These are phyloP conservation scores for Molorchus minor DNA, from an alignment of 2,888 invertebrate genomes.

Conservation along the genomic window DNA sequence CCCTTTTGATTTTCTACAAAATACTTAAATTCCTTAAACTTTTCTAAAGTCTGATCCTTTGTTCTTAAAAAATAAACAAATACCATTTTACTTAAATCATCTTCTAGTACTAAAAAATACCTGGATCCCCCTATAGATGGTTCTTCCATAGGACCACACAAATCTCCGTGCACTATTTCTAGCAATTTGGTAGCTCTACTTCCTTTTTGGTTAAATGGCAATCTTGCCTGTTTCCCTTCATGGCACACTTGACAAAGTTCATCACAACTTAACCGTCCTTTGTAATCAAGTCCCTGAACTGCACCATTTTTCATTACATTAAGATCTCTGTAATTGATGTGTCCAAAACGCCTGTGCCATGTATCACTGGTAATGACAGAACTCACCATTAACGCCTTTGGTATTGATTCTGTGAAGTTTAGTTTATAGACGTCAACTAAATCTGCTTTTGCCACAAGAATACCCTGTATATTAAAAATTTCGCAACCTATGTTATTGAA, in stretches of 20 bases:
- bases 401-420: too few species aligned
- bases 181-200: background rate
- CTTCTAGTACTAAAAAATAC: background rate
- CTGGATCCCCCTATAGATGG: background rate
- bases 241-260: background rate
- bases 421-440: too few species aligned
- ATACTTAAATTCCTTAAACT: background rate
- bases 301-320: too few species aligned
- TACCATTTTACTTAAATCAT: background rate
- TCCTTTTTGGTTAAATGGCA: background rate
- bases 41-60: background rate
- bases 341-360: too few species aligned
- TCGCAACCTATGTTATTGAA: constrained; percentile 33
- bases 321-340: too few species aligned
- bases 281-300: too few species aligned
- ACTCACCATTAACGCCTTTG: too few species aligned
- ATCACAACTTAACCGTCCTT: background rate
- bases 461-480: too few species aligned
- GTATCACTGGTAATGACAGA: too few species aligned
- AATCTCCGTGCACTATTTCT: background rate
- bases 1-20: constrained; percentile 48
- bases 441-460: too few species aligned
- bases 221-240: background rate
- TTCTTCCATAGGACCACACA: background rate
- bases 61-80: constrained; percentile 3